phyloP scores from a whole-genome alignment of 1,140 invertebrate species.

The Eriosoma lanigerum region DNA sequence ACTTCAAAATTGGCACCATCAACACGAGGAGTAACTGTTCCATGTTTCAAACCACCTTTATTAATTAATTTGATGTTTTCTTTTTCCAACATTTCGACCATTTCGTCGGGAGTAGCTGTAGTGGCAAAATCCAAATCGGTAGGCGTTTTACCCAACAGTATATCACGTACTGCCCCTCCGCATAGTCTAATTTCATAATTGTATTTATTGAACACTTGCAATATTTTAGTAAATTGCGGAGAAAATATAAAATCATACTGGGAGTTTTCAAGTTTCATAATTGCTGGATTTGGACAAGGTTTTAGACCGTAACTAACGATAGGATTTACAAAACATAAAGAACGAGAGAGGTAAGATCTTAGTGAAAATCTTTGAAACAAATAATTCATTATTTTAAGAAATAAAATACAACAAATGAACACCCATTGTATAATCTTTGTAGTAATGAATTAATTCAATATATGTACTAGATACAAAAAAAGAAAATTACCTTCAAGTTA shows the following conservation, averaged over 20 bases:
- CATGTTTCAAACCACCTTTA: constrained; percentile 92
- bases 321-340: background rate
- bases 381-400: background rate
- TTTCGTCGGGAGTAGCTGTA: constrained; percentile 91
- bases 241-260: constrained; percentile 83
- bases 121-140: constrained; percentile 98
- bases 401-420: background rate
- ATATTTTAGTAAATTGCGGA: constrained; percentile 71
- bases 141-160: constrained; percentile 83
- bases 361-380: background rate
- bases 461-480: no score
- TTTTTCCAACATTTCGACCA: constrained; percentile 90
- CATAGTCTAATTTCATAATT: constrained; percentile 87
- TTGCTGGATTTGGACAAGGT: constrained; percentile 63
- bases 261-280: constrained; percentile 68
- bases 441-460: no score
- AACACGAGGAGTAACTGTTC: constrained; percentile 95
- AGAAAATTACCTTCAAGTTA: no score
- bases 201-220: constrained; percentile 76
- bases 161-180: constrained; percentile 90
- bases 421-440: background rate
- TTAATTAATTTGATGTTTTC: constrained; percentile 92
- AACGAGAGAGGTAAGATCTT: background rate
- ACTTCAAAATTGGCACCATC: constrained; percentile 68
- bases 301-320: constrained; percentile 29